Conservation (phyloP, 2,113 vertebrate species). For the Felis chaus region DNA sequence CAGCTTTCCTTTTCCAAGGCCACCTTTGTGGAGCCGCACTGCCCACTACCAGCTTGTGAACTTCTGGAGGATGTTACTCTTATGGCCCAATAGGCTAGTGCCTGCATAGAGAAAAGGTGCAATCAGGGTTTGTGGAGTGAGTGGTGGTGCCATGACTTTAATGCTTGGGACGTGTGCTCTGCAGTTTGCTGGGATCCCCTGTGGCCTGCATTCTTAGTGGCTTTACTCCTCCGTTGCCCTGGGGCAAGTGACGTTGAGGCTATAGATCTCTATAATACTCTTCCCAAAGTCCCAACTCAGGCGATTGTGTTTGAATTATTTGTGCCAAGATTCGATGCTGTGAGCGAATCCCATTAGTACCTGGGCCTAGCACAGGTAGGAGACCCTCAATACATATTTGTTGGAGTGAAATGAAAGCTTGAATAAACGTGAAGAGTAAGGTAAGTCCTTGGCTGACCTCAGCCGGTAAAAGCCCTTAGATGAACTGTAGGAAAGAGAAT, state of each 20-base stretch:
- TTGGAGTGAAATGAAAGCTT: slow-evolving; percentile 24
- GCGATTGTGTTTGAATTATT: background rate
- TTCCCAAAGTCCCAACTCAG: background rate
- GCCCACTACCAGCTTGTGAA: too few species aligned
- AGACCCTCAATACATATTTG: background rate
- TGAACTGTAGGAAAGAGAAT: background rate
- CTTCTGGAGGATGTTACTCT: too few species aligned
- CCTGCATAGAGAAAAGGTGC: background rate
- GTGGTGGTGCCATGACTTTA: background rate
- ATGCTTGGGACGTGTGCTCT: background rate
- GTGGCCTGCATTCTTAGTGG: background rate
- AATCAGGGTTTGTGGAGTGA: background rate
- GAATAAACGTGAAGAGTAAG: background rate
- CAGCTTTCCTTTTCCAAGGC: background rate
- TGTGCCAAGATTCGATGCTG: background rate
- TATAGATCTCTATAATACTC: background rate
- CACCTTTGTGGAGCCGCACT: background rate
- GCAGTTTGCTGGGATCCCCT: background rate
- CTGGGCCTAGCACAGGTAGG: background rate
- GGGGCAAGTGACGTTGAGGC: background rate
- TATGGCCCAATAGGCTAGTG: too few species aligned
- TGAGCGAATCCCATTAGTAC: background rate
- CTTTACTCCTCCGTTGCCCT: background rate
- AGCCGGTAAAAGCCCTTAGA: background rate
- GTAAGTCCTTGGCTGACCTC: slow-evolving; percentile 12